Base-by-base conservation (phyloP, 2,888 invertebrate species). In the Empis stercorea region DNA sequence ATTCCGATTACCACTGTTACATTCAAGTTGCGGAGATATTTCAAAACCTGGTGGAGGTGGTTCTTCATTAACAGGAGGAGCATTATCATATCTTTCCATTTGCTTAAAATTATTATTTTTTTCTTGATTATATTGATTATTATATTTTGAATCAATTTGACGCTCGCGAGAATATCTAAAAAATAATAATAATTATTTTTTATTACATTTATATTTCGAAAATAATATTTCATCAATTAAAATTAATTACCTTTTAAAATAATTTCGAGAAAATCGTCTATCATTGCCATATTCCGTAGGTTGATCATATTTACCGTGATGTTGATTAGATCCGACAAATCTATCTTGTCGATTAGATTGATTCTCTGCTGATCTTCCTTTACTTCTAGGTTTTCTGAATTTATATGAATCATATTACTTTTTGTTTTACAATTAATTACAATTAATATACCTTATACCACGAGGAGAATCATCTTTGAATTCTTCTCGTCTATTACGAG, bases 1-100 rank as follows among this genome's bases (percentile, higher is more conserved):
- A 27, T 27, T 27, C 7, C 23, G 5, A 27, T 27, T 27, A 2
- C 23, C 23, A 27, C 23, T 27, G 9, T 27, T 27, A 27, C 23
- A 27, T 7, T 23, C 23, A n/a, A 20, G 48, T 14, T 43, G 43
- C 9, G 48, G 47, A 17, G 51, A 47, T 36, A 37, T 72, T 59
- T 79, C 79, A 59, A 76, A 75, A 20, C 79, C 79, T 36, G 78
- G 78, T 16, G 76, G 73, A 1, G 78, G 74, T 7, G 79, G 78
- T 58, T 79, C 53, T 32, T 54, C 78, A 2, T 79, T 78, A 13
- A 78, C 78, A 10, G 78, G 78, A 14, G 78, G 78, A 48, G 74
- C 71, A 39, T 77, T 74, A 55, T 78, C 78, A 56, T 76, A 77
- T 45, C 73, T 63, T 17, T 51, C 48, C 2, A n/a, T 5, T 34